Percentiles rank a stretch among this genome's conserved stretches.
phyloP scores from a whole-genome alignment of 1,140 invertebrate genomes.

The Coelopa frigida region DNA sequence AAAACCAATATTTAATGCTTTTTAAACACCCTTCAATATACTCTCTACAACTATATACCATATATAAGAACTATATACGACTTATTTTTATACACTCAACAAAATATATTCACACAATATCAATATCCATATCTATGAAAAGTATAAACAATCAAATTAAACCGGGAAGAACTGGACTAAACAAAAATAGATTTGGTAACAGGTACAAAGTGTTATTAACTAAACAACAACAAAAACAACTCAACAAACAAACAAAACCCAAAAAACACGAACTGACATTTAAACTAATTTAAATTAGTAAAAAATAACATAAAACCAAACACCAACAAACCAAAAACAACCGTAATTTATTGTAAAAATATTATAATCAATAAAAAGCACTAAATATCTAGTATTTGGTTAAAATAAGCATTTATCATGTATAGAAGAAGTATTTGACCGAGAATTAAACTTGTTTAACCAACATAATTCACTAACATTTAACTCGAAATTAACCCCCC shows the following conservation, averaged over 20 bases:
- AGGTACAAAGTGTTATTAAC: no score
- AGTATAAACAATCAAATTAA: background rate
- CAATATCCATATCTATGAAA: no score
- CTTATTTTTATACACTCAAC: background rate
- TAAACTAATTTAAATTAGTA: no score
- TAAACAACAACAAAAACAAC: no score
- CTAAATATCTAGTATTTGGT: slow-evolving; percentile 31
- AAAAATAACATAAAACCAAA: no score
- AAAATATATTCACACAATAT: slow-evolving; percentile 9
- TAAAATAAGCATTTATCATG: background rate
- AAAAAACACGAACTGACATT: no score
- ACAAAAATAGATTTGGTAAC: no score
- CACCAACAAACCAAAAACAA: no score
- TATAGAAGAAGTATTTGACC: slow-evolving; percentile 3
- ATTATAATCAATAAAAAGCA: slow-evolving; percentile 45
- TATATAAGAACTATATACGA: background rate
- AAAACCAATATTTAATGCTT: slow-evolving; percentile 39
- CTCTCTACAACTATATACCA: no score
- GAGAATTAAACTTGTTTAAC: background rate
- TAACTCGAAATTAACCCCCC: slow-evolving; percentile 35
- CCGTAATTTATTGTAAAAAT: slow-evolving; percentile 34
- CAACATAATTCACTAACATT: slow-evolving; percentile 19
- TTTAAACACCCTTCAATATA: no score
- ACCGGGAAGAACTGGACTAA: background rate
- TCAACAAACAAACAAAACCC: no score